These are phyloP conservation scores for Podabrus alpinus DNA, from an alignment of 2,888 invertebrate species.

Conservation along the genomic window DNA sequence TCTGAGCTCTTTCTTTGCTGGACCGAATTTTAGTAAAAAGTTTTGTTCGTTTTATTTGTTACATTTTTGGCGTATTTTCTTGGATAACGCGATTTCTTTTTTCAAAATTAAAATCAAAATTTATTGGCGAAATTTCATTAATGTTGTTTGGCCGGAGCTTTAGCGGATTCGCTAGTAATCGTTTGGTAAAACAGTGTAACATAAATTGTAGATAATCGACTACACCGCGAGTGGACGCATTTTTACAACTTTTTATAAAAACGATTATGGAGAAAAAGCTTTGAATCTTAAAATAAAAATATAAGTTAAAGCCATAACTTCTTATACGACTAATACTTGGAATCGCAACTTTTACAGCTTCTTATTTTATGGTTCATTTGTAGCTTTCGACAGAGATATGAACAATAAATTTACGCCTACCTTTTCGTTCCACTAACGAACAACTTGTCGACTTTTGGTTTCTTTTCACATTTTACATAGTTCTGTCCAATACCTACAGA, in stretches of 20 bases:
- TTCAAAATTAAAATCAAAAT: not conserved
- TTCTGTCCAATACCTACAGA: not conserved
- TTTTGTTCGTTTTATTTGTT: not conserved
- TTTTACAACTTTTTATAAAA: not conserved
- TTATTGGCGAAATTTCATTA: not conserved
- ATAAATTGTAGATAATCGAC: no score
- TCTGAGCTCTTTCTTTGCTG: slow-evolving; percentile 9
- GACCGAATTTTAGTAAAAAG: slow-evolving; percentile 13
- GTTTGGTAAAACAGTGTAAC: no score
- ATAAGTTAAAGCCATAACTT: not conserved
- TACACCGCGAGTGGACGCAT: no score
- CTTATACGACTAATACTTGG: slow-evolving; percentile 4
- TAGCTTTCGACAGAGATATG: not conserved
- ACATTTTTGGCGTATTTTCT: not conserved
- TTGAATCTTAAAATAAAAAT: not conserved
- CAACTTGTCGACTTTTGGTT: not conserved
- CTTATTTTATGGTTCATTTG: slow-evolving; percentile 5
- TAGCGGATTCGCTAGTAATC: no score
- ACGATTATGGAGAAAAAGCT: not conserved
- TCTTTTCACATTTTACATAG: not conserved
- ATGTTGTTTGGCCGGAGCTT: no score
- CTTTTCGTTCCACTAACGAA: not conserved
- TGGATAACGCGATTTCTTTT: not conserved
- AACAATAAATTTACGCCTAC: not conserved
- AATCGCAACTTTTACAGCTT: not conserved